phyloP scores from a whole-genome alignment of 1,140 invertebrate genomes.

The Caenorhabditis briggsae region DNA sequence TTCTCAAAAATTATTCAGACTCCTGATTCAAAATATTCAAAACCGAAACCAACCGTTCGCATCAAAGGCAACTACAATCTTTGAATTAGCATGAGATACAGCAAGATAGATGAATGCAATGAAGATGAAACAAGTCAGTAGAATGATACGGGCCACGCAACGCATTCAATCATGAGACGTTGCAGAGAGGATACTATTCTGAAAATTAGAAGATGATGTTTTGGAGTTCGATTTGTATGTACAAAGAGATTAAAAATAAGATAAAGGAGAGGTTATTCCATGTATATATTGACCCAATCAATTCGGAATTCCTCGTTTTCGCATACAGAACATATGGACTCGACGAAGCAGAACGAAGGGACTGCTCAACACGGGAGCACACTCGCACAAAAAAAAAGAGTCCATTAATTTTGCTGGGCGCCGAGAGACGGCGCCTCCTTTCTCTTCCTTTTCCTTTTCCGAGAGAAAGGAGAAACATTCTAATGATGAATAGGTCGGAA shows the following conservation, averaged over 20 bases:
- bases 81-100: constrained; percentile 33
- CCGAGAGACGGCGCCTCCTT: constrained; percentile 17
- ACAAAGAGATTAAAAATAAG: background rate
- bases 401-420: constrained; percentile 50
- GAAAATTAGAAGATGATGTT: background rate
- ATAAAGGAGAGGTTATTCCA: constrained; percentile 9
- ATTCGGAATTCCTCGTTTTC: constrained; percentile 41
- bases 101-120: constrained; percentile 22
- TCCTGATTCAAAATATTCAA: too few relatives aligned
- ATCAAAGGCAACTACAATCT: constrained; percentile 27
- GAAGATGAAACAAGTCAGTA: constrained; percentile 36
- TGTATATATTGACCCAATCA: constrained; percentile 40
- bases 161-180: constrained; percentile 49
- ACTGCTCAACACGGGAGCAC: constrained; percentile 42
- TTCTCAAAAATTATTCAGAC: too few relatives aligned
- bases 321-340: constrained; percentile 50
- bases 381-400: constrained; percentile 1
- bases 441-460: background rate
- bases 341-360: constrained; percentile 47
- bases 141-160: constrained; percentile 49
- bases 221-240: background rate
- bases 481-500: constrained; percentile 35
- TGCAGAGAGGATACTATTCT: background rate
- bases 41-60: background rate
- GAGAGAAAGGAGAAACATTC: background rate